Evolutionary conservation across 2,797 vertebrate genomes (phyloP).

Genomic region (Sebastiscus tertius): DNA sequence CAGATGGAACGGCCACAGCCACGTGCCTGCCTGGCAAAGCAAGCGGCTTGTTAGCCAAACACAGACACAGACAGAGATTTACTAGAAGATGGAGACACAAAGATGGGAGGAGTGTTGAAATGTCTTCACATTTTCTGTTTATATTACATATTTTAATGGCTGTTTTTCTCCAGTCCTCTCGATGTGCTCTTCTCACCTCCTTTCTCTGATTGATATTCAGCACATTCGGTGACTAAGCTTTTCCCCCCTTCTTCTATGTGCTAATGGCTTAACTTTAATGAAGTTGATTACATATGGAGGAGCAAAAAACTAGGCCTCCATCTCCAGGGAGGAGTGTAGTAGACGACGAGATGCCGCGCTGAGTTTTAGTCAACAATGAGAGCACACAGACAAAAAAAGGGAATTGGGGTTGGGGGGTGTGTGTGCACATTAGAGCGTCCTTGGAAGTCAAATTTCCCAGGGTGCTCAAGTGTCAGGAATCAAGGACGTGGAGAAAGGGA

Average conservation of each 20-base stretch:
- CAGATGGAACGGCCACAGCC: slow-evolving; percentile 71
- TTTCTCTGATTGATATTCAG: slow-evolving; percentile 60
- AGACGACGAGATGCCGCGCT: slow-evolving; percentile 50
- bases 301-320: slow-evolving; percentile 61
- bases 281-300: slow-evolving; percentile 67
- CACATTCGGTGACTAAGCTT: slow-evolving; percentile 61
- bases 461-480: slow-evolving; percentile 63
- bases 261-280: slow-evolving; percentile 61
- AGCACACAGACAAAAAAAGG: slow-evolving; percentile 21
- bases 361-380: slow-evolving; percentile 69
- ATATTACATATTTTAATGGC: not conserved
- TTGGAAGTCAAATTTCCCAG: slow-evolving; percentile 75
- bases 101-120: not conserved
- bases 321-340: slow-evolving; percentile 66
- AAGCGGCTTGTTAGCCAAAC: slow-evolving; percentile 56
- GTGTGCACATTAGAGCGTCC: slow-evolving; percentile 49
- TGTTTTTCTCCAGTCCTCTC: not conserved
- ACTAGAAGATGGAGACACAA: slow-evolving; percentile 29
- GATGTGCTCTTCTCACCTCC: not conserved
- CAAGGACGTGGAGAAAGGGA: slow-evolving; percentile 57
- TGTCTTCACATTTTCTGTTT: not conserved
- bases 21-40: slow-evolving; percentile 54
- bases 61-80: slow-evolving; percentile 47
- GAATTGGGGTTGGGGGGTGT: not conserved
- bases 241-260: slow-evolving; percentile 31